Percentiles rank a stretch among this genome's conserved stretches.
phyloP scores from a whole-genome alignment of 2,888 invertebrate species.

The Zonitis immaculata region DNA sequence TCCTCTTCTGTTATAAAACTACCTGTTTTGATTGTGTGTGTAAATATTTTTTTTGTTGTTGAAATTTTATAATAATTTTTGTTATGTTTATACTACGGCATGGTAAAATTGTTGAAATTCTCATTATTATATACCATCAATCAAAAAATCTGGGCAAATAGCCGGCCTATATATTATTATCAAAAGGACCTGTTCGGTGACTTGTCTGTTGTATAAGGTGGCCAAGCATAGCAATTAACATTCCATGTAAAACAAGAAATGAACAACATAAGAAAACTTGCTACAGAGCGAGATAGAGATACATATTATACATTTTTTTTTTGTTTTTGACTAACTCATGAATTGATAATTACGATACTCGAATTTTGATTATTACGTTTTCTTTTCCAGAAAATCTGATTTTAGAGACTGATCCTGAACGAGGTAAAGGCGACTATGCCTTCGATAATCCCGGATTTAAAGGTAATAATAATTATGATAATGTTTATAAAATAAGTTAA shows the following conservation, averaged over 20 bases:
- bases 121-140: no score
- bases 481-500: no score
- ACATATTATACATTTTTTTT: not conserved
- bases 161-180: conserved; percentile 19
- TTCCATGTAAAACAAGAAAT: conserved; percentile 28
- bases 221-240: conserved; percentile 27
- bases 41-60: no score
- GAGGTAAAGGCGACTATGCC: conserved; percentile 71
- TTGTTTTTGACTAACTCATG: no score
- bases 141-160: conserved; percentile 12
- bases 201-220: conserved; percentile 12
- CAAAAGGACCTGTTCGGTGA: conserved; percentile 16
- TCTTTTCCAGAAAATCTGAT: conserved; percentile 51
- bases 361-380: not conserved
- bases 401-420: conserved; percentile 69
- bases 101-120: no score
- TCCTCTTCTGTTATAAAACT: not conserved
- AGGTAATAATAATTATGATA: conserved; percentile 39
- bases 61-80: no score
- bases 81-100: no score
- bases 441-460: conserved; percentile 79
- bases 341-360: not conserved
- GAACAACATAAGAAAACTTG: conserved; percentile 15
- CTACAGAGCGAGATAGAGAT: not conserved
- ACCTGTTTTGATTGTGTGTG: no score